These are phyloP conservation scores for Perca fluviatilis DNA, from an alignment of 2,113 vertebrate species.

Conservation along the genomic window DNA sequence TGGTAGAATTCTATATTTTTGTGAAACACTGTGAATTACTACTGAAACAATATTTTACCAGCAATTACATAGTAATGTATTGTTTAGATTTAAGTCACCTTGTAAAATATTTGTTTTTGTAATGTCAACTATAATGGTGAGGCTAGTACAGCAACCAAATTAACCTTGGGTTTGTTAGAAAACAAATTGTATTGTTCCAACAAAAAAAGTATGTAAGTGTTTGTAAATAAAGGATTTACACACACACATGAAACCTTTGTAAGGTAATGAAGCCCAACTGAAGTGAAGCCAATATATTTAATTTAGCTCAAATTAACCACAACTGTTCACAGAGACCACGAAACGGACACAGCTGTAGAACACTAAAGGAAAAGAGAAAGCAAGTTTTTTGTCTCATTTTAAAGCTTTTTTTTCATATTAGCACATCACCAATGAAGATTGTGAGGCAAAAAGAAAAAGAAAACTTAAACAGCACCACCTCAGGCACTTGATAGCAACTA, in stretches of 20 bases:
- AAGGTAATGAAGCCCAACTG: conserved; percentile 80
- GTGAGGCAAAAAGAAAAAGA: conserved; percentile 90
- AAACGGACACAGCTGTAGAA: conserved; percentile 96
- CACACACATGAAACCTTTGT: conserved; percentile 35
- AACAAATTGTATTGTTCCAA: conserved; percentile 23
- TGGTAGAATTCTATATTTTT: conserved; percentile 85
- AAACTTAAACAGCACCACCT: conserved; percentile 95
- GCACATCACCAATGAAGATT: conserved; percentile 98
- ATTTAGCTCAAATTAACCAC: conserved; percentile 94
- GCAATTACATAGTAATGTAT: conserved; percentile 59
- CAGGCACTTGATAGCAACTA: conserved; percentile 99
- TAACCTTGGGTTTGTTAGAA: conserved; percentile 26
- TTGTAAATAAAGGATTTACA: conserved; percentile 51
- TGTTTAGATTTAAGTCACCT: conserved; percentile 51
- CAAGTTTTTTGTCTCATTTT: conserved; percentile 92
- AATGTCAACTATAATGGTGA: conserved; percentile 29
- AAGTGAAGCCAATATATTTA: conserved; percentile 91
- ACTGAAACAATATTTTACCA: conserved; percentile 59
- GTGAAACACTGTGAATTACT: conserved; percentile 85
- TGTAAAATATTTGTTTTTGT: conserved; percentile 47
- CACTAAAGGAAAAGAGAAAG: conserved; percentile 90
- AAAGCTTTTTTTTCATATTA: conserved; percentile 96
- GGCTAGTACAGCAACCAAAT: conserved; percentile 50
- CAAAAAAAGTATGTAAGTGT: conserved; percentile 31
- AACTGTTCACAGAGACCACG: conserved; percentile 90